Conservation (phyloP, 2,888 invertebrate species). For the Diadromus collaris region DNA sequence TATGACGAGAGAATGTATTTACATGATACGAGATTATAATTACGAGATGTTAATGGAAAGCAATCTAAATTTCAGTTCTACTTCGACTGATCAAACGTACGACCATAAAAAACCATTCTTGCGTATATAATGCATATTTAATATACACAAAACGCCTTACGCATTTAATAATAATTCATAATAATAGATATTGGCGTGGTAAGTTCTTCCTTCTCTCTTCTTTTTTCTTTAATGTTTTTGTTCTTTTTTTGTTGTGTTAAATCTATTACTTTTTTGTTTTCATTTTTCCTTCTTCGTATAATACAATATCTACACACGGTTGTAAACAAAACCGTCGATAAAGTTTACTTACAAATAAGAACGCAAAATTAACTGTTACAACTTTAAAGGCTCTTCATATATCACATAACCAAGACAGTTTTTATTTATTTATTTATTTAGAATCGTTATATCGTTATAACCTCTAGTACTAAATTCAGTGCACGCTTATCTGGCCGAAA, state of each 20-base stretch:
- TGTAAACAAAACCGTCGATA: constrained; percentile 71
- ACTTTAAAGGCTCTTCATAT: constrained; percentile 76
- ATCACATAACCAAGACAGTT: constrained; percentile 78
- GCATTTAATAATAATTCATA: constrained; percentile 69
- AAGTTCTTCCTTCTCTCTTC: constrained; percentile 56
- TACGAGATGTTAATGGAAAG: constrained; percentile 73
- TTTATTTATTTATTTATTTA: constrained; percentile 63
- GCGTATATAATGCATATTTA: constrained; percentile 67
- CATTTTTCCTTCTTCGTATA: constrained; percentile 66
- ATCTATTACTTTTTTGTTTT: constrained; percentile 57
- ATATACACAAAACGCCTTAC: constrained; percentile 70
- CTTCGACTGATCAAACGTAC: constrained; percentile 63
- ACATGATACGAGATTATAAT: constrained; percentile 76
- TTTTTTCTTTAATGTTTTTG: neutral
- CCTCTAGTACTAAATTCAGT: constrained; percentile 71
- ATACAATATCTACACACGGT: constrained; percentile 77
- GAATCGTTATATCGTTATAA: constrained; percentile 65
- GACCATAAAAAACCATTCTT: constrained; percentile 65
- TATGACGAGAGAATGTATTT: constrained; percentile 76
- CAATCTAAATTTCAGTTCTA: constrained; percentile 64
- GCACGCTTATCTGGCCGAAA: constrained; percentile 70
- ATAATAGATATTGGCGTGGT: constrained; percentile 71
- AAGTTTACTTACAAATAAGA: constrained; percentile 70
- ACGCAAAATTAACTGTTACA: constrained; percentile 72
- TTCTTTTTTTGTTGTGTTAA: constrained; percentile 55